These are phyloP conservation scores for Ctenosaura bakeri DNA, from an alignment of 2,797 vertebrate genomes.

Conservation along the genomic window DNA sequence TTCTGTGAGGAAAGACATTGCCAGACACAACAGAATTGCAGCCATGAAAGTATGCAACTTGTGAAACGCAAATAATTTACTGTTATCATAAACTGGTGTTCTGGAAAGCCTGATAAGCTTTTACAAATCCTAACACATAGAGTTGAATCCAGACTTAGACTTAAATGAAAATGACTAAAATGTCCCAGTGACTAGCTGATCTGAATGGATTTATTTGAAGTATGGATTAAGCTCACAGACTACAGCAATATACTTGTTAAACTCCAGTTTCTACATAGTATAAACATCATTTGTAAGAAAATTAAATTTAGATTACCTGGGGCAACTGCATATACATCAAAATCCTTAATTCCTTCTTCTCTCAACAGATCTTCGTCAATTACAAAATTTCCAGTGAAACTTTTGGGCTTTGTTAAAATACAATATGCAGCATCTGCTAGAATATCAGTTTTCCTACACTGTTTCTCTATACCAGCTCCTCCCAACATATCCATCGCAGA, in stretches of 20 bases:
- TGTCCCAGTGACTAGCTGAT: neutral
- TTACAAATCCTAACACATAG: neutral
- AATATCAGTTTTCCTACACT: constrained; percentile 92
- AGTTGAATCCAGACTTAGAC: neutral
- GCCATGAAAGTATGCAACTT: neutral
- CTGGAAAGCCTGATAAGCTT: constrained; percentile 1
- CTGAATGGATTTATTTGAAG: neutral
- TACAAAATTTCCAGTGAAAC: constrained; percentile 91
- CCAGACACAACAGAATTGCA: neutral
- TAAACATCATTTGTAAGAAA: neutral
- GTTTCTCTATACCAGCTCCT: constrained; percentile 85
- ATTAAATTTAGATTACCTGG: constrained; percentile 84
- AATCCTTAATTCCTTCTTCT: constrained; percentile 88
- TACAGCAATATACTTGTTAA: neutral
- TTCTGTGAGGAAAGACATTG: neutral
- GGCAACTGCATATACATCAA: constrained; percentile 89
- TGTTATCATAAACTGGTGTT: neutral
- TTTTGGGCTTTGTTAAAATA: constrained; percentile 86
- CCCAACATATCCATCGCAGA: constrained; percentile 96
- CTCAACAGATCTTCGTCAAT: constrained; percentile 92
- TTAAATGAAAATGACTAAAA: neutral
- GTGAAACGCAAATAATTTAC: neutral
- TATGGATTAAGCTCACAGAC: neutral
- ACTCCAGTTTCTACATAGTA: neutral
- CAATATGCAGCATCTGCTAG: constrained; percentile 95